phyloP scores from a whole-genome alignment of 2,113 vertebrate species.

The Gila orcuttii region DNA sequence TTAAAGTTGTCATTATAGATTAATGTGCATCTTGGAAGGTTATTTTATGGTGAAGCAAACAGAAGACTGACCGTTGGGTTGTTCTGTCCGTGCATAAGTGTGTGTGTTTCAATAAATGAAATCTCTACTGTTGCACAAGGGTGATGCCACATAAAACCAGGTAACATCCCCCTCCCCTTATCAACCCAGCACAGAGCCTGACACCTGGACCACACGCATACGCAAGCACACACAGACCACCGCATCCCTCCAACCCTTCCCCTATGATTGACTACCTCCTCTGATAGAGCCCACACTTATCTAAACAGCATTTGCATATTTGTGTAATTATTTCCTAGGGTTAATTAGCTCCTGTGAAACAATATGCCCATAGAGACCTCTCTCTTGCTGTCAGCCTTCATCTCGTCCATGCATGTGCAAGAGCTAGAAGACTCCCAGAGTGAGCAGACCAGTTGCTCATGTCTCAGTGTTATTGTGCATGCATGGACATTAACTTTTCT shows the following conservation, averaged over 20 bases:
- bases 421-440: constrained; percentile 76
- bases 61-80: constrained; percentile 24
- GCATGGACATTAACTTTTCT: background rate
- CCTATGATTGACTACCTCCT: constrained; percentile 91
- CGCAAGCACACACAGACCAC: constrained; percentile 28
- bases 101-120: constrained; percentile 27
- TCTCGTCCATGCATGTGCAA: constrained; percentile 72
- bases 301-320: constrained; percentile 98
- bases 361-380: constrained; percentile 86
- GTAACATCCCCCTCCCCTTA: constrained; percentile 65
- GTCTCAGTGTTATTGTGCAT: background rate
- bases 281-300: constrained; percentile 85
- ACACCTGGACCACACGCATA: constrained; percentile 64
- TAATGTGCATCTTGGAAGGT: background rate
- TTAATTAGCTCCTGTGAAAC: constrained; percentile 97
- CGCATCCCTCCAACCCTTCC: constrained; percentile 59
- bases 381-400: background rate
- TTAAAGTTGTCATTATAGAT: background rate
- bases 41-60: background rate
- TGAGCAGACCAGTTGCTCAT: constrained; percentile 51
- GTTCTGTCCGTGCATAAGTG: constrained; percentile 12
- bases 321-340: constrained; percentile 98
- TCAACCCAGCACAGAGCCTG: constrained; percentile 78
- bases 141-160: constrained; percentile 35
- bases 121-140: constrained; percentile 44